Percentiles rank a stretch among this genome's conserved stretches.
phyloP scores from a whole-genome alignment of 2,888 invertebrate species.

The Eupithecia tripunctaria region DNA sequence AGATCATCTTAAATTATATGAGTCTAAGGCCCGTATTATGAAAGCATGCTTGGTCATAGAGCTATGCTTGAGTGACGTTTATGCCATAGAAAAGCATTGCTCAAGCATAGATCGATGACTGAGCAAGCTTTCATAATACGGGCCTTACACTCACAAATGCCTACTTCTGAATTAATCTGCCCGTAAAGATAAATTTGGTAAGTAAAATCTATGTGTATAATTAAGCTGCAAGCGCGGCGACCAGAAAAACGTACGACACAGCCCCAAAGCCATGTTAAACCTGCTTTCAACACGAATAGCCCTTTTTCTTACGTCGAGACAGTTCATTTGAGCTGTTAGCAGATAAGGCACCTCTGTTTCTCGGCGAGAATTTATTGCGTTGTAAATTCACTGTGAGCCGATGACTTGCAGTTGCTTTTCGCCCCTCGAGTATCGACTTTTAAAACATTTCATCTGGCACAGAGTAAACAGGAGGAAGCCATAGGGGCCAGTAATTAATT shows the following conservation, averaged over 20 bases:
- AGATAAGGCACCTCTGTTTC: constrained; percentile 73
- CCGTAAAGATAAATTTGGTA: neutral
- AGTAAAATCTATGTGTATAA: neutral
- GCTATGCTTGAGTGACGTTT: too few species aligned
- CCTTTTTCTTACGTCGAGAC: constrained; percentile 60
- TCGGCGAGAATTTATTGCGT: constrained; percentile 74
- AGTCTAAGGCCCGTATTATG: too few species aligned
- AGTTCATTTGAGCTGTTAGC: constrained; percentile 78
- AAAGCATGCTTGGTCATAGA: too few species aligned
- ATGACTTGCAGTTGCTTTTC: constrained; percentile 73
- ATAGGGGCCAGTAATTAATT: constrained; percentile 80
- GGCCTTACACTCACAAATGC: too few species aligned
- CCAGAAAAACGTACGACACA: neutral
- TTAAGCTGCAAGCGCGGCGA: neutral
- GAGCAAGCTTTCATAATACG: too few species aligned
- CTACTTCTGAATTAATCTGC: neutral
- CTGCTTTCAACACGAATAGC: constrained; percentile 17
- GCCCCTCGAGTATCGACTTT: constrained; percentile 65
- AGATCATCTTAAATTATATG: too few species aligned
- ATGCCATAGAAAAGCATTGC: too few species aligned
- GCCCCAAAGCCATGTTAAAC: constrained; percentile 3
- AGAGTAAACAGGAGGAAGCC: constrained; percentile 22
- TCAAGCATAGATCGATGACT: too few species aligned
- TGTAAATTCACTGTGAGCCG: constrained; percentile 69
- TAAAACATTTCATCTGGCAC: constrained; percentile 65